Percentiles rank a stretch among this genome's conserved stretches.
phyloP scores from a whole-genome alignment of 1,140 invertebrate genomes.

The Drosophila fuyamai region DNA sequence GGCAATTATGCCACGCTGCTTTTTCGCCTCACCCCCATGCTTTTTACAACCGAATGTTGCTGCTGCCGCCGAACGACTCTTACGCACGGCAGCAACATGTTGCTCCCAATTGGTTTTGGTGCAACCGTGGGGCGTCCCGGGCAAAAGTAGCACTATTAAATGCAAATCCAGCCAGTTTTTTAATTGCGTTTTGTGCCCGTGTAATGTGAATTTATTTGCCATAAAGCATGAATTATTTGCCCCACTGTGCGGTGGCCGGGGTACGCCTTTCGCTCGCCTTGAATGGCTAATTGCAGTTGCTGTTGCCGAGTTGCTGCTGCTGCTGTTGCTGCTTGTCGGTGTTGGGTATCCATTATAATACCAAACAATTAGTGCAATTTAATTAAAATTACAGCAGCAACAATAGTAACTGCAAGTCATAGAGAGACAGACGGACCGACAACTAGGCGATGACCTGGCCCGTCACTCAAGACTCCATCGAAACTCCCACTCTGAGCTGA shows the following conservation, averaged over 20 bases:
- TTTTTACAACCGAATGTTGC: slow-evolving; percentile 31
- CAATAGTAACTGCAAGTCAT: slow-evolving; percentile 67
- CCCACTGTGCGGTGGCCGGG: slow-evolving; percentile 45
- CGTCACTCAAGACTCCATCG: slow-evolving; percentile 53
- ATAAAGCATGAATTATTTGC: slow-evolving; percentile 55
- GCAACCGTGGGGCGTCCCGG: slow-evolving; percentile 41
- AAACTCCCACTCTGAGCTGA: slow-evolving; percentile 14
- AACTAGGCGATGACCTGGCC: slow-evolving; percentile 67
- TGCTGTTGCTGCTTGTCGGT: slow-evolving; percentile 17
- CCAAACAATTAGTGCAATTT: slow-evolving; percentile 80
- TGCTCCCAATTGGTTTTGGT: slow-evolving; percentile 41
- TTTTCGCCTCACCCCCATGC: slow-evolving; percentile 31
- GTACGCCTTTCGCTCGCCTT: slow-evolving; percentile 65
- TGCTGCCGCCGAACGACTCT: slow-evolving; percentile 33
- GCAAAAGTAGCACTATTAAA: slow-evolving; percentile 69
- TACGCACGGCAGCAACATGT: slow-evolving; percentile 58
- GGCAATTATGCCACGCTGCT: slow-evolving; percentile 78
- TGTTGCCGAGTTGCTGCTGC: slow-evolving; percentile 3
- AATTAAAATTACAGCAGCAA: slow-evolving; percentile 69
- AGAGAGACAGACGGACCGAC: slow-evolving; percentile 19
- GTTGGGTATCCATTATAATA: slow-evolving; percentile 71
- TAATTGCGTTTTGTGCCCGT: slow-evolving; percentile 55
- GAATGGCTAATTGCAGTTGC: slow-evolving; percentile 64
- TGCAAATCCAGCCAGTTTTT: slow-evolving; percentile 66
- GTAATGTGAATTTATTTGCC: slow-evolving; percentile 60